Conservation (phyloP, 2,113 vertebrate species). For the Asarcornis scutulata region DNA sequence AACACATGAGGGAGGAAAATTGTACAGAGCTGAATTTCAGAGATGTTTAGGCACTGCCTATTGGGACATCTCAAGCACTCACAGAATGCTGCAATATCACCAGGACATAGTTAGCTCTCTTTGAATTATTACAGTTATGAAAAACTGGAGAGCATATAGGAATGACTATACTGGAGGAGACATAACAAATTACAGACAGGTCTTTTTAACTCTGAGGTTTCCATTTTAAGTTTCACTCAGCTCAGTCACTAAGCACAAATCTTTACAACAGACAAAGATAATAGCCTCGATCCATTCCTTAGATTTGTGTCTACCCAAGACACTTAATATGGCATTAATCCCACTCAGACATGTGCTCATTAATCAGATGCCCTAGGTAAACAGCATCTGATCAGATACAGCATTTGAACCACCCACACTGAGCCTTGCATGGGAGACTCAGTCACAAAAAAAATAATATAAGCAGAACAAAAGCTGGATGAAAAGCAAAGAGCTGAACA, state of each 20-base stretch:
- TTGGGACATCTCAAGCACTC: background rate
- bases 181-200: background rate
- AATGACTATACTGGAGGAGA: background rate
- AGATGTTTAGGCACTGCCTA: background rate
- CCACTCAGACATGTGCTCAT: background rate
- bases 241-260: background rate
- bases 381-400: background rate
- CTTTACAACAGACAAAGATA: background rate
- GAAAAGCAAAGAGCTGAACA: background rate
- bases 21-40: background rate
- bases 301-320: background rate
- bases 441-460: background rate
- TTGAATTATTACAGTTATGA: background rate
- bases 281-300: background rate
- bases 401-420: background rate
- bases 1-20: background rate
- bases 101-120: background rate
- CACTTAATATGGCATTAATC: background rate
- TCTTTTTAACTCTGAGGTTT: background rate
- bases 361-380: background rate
- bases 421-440: background rate
- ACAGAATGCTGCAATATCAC: background rate
- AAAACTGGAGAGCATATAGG: background rate
- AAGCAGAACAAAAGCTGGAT: background rate
- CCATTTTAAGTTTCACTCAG: background rate